Base-by-base conservation (phyloP, 2,888 invertebrate species). In the Dasypogon diadema region DNA sequence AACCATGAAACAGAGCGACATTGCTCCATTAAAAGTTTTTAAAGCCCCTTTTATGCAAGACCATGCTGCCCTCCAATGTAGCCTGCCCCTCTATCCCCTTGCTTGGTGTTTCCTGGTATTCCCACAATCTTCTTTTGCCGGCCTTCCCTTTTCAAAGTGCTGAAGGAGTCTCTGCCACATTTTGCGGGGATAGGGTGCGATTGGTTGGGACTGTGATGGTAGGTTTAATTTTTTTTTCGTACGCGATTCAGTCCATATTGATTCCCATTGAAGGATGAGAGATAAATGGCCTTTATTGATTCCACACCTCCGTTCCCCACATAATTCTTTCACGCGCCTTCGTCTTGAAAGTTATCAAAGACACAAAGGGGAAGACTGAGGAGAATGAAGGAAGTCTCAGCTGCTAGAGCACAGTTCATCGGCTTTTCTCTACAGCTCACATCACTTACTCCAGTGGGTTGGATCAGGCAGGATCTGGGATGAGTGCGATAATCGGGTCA, bases 1-100 rank as follows among this genome's bases (percentile, higher is more conserved):
- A 70, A 70, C 54, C 70, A 26, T 54, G 70, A 21, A 51, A 34
- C 54, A 54, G 30, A 18, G 54, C 48, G 54, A 70, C 70, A 70
- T 54, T 70, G 54, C 70, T 70, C 51, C 70, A 54, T 54, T 70
- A 70, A 70, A 70, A 70, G 70, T 51, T 70, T 70, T 70, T 70
- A 70, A 70, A 70, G 70, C 51, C 34, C 70, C 65, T 54, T 68
- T 70, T 70, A 70, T 70, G 70, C 54, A 70, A 70, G 70, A 34
- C 54, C 70, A 34, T 30, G 63, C 56, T n/a, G 22, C 16, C 37
- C 30, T 22, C 63, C 63, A 48, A 12, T 30, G 8, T 42, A 42
- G 12, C 63, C 63, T 34, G n/a, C 37, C 18, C 14, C 8, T 42
- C 18, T 12, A 18, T 18, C 8, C 60, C 37, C 30, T 12, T 24